Base-by-base conservation (phyloP, 2,113 vertebrate genomes). In the Nycticorax nycticorax region DNA sequence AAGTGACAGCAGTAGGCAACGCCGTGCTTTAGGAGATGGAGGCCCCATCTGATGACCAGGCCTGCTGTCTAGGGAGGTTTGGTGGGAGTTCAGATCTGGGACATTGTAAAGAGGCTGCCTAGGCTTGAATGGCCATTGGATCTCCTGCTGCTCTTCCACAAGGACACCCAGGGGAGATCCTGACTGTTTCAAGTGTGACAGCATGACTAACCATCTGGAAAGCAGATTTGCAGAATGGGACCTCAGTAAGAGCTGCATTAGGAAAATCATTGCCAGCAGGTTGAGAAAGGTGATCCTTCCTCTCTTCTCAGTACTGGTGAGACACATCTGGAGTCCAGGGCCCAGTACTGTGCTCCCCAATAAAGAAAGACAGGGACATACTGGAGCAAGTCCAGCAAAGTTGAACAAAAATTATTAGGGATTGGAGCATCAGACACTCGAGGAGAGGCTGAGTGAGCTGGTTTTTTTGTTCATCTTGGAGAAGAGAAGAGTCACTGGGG, bases 381-480 rank as follows among this genome's bases (percentile, higher is more conserved):
- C 9, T 41, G 28, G 69, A 47, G 21, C 8, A 53, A 83, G 12
- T 10, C 32, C 66, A 79, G 48, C 14, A 52, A 68, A 79, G 17
- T 8, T 41, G 18, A 82, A 47, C 24, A 26, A 35, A 75, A 75
- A 43, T 39, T 41, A 10, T 20, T 60, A 33, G 35, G 12, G 48
- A 13, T 0, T 60, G 48, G 30, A 37, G 5, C 13, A 59, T 6
- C 12, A 22, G 71, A 26, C 27, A 15, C 16, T 45, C 2, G 7
- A 37, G 28, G 15, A 79, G 14, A 82, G 43, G 19, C 15, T 78
- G 47, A 35, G n/a, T 3, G 37, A 88, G 18, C 8, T 55, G 28
- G 4, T 15, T 73, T 68, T 37, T 9, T n/a, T 71, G 14, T 56
- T 83, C 23, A 66, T 23, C 53, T 48, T 41, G 23, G 53, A 71